These are phyloP conservation scores for Semicossyphus pulcher DNA, from an alignment of 2,113 vertebrate genomes.

Conservation along the genomic window DNA sequence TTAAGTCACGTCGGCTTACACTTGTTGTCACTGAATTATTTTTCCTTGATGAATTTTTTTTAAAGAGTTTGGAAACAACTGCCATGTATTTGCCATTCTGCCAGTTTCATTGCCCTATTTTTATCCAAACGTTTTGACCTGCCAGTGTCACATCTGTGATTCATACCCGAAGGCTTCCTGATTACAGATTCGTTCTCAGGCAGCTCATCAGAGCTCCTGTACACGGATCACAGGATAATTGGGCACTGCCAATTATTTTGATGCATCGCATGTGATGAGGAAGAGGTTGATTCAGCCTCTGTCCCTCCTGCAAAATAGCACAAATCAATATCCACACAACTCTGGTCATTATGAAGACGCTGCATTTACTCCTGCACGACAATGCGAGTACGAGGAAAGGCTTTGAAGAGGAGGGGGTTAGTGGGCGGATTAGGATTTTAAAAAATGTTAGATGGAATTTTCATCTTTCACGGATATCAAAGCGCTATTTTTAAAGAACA, in stretches of 20 bases:
- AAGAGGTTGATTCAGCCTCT: constrained; percentile 54
- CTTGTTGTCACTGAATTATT: constrained; percentile 2
- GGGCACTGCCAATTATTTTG: constrained; percentile 72
- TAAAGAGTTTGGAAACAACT: background rate
- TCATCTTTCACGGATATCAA: constrained; percentile 5
- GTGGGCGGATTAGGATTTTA: background rate
- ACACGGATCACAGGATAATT: constrained; percentile 76
- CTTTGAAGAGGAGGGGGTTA: background rate
- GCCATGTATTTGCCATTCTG: constrained; percentile 5
- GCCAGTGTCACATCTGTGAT: constrained; percentile 52
- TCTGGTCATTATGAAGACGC: constrained; percentile 50
- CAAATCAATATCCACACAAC: constrained; percentile 58
- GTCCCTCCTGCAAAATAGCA: constrained; percentile 37
- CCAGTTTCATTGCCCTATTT: constrained; percentile 18
- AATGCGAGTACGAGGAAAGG: background rate
- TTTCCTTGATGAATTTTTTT: constrained; percentile 2
- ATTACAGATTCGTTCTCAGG: constrained; percentile 63
- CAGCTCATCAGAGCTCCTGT: constrained; percentile 58
- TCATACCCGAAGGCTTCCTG: constrained; percentile 54
- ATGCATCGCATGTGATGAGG: constrained; percentile 65
- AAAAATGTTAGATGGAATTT: background rate
- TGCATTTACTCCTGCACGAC: constrained; percentile 16
- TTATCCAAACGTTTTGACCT: constrained; percentile 42
- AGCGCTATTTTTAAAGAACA: constrained; percentile 4
- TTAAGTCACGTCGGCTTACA: constrained; percentile 1